phyloP scores from a whole-genome alignment of 2,113 vertebrate species.

The Sialia sialis region DNA sequence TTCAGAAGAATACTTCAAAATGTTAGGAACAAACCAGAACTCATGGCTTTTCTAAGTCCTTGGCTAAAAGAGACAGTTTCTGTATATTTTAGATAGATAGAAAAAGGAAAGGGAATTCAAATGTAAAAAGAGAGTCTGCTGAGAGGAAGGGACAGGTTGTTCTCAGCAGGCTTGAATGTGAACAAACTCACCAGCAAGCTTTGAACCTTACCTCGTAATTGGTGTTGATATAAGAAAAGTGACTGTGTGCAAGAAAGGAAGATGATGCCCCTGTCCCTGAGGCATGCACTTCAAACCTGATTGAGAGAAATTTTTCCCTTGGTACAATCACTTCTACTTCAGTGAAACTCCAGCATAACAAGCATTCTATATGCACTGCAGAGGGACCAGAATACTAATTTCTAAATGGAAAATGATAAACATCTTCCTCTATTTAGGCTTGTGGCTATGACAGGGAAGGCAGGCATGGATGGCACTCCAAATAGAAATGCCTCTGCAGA shows the following conservation, averaged over 20 bases:
- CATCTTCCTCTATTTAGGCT: slow-evolving; percentile 19
- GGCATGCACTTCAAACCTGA: slow-evolving; percentile 44
- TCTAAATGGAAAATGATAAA: slow-evolving; percentile 33
- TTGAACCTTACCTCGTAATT: slow-evolving; percentile 17
- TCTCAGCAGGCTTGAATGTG: slow-evolving; percentile 14
- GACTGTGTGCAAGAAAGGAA: slow-evolving; percentile 20
- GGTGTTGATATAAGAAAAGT: slow-evolving; percentile 41
- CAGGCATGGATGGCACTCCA: background rate
- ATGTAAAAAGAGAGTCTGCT: background rate
- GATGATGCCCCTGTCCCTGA: background rate
- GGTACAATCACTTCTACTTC: slow-evolving; percentile 28
- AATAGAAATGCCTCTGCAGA: slow-evolving; percentile 3
- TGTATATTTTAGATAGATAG: background rate
- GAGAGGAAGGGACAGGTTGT: background rate
- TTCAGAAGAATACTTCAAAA: background rate
- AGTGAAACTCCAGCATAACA: slow-evolving; percentile 1
- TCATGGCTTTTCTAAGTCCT: background rate
- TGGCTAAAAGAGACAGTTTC: background rate
- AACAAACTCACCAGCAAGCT: slow-evolving; percentile 7
- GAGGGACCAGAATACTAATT: slow-evolving; percentile 45
- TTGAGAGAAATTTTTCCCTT: slow-evolving; percentile 25
- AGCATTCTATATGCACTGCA: slow-evolving; percentile 20
- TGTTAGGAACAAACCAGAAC: background rate
- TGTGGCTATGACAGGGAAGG: background rate
- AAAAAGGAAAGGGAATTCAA: background rate